Percentiles rank a stretch among this genome's conserved stretches.
Evolutionary conservation across 2,113 vertebrate genomes (phyloP).

Genomic region (Malurus elegans): DNA sequence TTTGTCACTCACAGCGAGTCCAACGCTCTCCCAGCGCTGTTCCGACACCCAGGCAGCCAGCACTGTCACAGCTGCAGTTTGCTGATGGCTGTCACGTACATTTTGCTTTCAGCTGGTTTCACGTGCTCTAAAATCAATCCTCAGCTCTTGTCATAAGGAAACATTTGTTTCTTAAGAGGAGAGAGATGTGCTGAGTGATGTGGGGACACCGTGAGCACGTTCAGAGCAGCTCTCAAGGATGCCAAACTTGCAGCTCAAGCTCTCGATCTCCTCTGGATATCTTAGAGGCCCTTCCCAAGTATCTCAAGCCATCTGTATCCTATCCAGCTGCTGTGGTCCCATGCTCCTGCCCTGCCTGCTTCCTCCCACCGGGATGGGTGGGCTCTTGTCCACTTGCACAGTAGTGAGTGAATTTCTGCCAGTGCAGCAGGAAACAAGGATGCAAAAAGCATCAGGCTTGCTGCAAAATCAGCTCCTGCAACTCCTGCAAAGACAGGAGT

Average conservation of each 20-base stretch:
- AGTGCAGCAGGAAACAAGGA: neutral
- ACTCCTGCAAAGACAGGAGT: neutral
- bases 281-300: neutral
- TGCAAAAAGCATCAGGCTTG: neutral
- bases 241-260: neutral
- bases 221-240: neutral
- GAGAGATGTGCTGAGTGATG: neutral
- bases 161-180: neutral
- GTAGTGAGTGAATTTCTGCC: neutral
- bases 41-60: neutral
- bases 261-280: neutral
- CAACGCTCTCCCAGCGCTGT: neutral
- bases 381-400: neutral
- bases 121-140: neutral
- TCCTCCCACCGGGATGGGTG: neutral
- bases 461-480: neutral
- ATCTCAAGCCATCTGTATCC: neutral
- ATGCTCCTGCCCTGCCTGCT: neutral
- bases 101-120: slow-evolving; percentile 8
- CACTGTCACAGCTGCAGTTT: neutral
- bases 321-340: neutral
- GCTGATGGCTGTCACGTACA: neutral
- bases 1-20: neutral
- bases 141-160: neutral
- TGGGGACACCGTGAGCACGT: neutral